Percentiles rank a stretch among this genome's conserved stretches.
Evolutionary conservation across 1,140 invertebrate species (phyloP).

Genomic region (Lordiphosa mommai): DNA sequence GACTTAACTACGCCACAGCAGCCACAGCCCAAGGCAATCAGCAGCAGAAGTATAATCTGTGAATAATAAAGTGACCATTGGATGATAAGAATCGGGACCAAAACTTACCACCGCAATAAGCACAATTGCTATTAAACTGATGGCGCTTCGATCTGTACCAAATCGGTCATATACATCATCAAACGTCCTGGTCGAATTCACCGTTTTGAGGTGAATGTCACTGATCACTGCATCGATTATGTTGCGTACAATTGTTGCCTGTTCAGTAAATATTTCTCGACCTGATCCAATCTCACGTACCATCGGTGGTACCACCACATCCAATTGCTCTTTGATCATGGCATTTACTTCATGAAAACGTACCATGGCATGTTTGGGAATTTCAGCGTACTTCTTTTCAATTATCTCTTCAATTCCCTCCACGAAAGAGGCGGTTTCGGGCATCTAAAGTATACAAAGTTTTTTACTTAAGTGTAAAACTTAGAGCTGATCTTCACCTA

Average conservation of each 20-base stretch:
- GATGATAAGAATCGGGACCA: neutral
- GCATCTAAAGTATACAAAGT: conserved; percentile 17
- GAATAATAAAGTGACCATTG: neutral
- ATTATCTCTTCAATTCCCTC: conserved; percentile 16
- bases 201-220: conserved; percentile 29
- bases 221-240: conserved; percentile 33
- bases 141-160: conserved; percentile 18
- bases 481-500: neutral
- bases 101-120: conserved; percentile 5
- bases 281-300: conserved; percentile 17
- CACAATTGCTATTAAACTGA: neutral
- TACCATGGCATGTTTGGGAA: conserved; percentile 10
- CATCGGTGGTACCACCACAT: conserved; percentile 3
- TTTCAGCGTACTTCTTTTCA: fast-evolving
- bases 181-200: conserved; percentile 32
- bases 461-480: neutral
- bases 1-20: conserved; percentile 87
- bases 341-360: conserved; percentile 12
- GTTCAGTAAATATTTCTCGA: neutral
- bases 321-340: conserved; percentile 9
- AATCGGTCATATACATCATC: conserved; percentile 45
- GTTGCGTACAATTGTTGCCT: conserved; percentile 10
- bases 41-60: conserved; percentile 80
- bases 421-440: conserved; percentile 17
- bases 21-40: conserved; percentile 89